These are phyloP conservation scores for Orchesellides sinensis DNA, from an alignment of 2,888 invertebrate species.

Conservation along the genomic window DNA sequence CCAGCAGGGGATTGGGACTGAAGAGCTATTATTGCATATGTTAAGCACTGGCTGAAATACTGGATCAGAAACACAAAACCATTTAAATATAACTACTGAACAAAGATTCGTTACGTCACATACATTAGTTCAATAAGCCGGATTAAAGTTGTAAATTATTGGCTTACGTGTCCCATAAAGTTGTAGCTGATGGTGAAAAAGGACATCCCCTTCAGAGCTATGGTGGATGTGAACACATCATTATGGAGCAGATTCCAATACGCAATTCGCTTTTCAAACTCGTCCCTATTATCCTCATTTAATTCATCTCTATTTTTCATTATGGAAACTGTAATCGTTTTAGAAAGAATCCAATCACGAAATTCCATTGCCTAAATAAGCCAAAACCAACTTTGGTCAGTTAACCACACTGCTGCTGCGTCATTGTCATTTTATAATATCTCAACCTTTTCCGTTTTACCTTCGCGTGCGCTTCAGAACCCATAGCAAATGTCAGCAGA, in stretches of 20 bases:
- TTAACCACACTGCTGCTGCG: too few relatives aligned
- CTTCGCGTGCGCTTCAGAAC: not conserved
- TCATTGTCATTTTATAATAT: not conserved
- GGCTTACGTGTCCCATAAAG: constrained; percentile 31
- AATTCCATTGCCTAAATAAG: not conserved
- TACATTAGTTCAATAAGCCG: too few relatives aligned
- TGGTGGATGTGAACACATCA: constrained; percentile 24
- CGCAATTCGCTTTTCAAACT: not conserved
- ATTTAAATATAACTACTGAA: too few relatives aligned
- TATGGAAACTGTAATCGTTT: not conserved
- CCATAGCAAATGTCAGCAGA: not conserved
- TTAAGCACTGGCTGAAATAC: constrained; percentile 6
- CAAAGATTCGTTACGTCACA: too few relatives aligned
- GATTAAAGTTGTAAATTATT: too few relatives aligned
- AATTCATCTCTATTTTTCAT: not conserved
- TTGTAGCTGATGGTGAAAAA: constrained; percentile 43
- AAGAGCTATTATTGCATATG: constrained; percentile 11
- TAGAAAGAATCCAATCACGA: not conserved
- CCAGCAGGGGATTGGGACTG: not conserved
- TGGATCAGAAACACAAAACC: constrained; percentile 4
- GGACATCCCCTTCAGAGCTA: constrained; percentile 18
- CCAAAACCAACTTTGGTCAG: too few relatives aligned
- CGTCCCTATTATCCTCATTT: not conserved
- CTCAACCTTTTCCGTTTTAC: constrained; percentile 1
- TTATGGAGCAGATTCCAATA: constrained; percentile 18